phyloP scores from a whole-genome alignment of 2,888 invertebrate species.

The Drosophila glabriapex region DNA sequence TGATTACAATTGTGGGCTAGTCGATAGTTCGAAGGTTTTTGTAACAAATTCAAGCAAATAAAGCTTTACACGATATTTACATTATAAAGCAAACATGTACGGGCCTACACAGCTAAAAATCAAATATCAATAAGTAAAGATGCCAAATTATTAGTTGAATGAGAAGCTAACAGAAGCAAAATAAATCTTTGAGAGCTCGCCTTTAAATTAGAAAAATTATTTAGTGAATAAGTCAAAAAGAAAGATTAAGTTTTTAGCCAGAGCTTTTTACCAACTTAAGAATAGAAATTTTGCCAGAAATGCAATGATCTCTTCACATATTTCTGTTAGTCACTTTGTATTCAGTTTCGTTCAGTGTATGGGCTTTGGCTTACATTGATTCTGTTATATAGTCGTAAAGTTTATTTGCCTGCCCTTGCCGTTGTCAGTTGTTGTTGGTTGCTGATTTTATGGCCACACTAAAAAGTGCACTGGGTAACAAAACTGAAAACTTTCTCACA shows the following conservation, averaged over 20 bases:
- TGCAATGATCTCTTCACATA: too few species aligned
- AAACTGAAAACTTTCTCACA: constrained; percentile 76
- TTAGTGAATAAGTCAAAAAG: neutral
- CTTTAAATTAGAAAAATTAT: neutral
- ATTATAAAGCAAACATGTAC: constrained; percentile 58
- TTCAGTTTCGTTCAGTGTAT: constrained; percentile 41
- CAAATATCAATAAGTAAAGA: neutral
- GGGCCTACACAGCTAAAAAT: constrained; percentile 17
- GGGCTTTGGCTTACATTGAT: constrained; percentile 72
- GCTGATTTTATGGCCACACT: constrained; percentile 68
- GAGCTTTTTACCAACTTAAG: neutral
- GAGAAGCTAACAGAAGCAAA: neutral
- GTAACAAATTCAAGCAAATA: constrained; percentile 75
- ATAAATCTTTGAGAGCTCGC: neutral
- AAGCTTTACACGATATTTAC: constrained; percentile 70
- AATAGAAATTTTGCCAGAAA: neutral
- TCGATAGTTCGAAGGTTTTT: constrained; percentile 68
- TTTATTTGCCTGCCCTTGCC: constrained; percentile 77
- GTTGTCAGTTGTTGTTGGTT: constrained; percentile 25
- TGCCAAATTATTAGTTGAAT: neutral
- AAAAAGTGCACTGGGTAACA: constrained; percentile 76
- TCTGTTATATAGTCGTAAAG: constrained; percentile 80
- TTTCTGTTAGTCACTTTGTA: neutral
- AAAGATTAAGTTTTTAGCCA: too few species aligned
- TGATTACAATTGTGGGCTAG: constrained; percentile 61